Conservation (phyloP, 2,888 invertebrate genomes). For the Eilema caniola region DNA sequence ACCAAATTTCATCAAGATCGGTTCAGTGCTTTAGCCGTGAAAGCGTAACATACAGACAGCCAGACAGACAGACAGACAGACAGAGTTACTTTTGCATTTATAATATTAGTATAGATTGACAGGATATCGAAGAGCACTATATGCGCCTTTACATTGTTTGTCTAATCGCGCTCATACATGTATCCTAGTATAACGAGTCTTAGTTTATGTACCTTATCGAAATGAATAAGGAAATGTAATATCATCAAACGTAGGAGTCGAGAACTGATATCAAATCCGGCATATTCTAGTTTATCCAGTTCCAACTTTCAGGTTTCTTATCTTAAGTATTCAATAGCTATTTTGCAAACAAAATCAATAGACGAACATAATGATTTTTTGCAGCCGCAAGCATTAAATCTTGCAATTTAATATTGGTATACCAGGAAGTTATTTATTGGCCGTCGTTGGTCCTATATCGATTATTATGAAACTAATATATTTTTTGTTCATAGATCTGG, state of each 20-base stretch:
- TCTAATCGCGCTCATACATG: too few species aligned
- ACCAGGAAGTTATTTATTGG: conserved; percentile 22
- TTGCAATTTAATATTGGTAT: conserved; percentile 2
- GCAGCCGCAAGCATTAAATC: conserved; percentile 5
- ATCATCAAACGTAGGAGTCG: not conserved
- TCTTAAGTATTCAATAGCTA: conserved; percentile 1
- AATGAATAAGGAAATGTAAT: not conserved
- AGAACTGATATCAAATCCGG: not conserved
- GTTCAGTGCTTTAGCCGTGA: too few species aligned
- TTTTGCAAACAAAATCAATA: not conserved
- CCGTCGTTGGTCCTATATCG: conserved; percentile 10
- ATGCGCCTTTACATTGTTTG: too few species aligned
- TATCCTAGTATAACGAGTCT: not conserved
- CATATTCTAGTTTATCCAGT: not conserved
- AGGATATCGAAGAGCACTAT: too few species aligned
- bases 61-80: too few species aligned
- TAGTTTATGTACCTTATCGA: too few species aligned
- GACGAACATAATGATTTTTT: not conserved
- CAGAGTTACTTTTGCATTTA: too few species aligned
- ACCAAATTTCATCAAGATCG: too few species aligned
- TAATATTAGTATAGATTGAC: too few species aligned
- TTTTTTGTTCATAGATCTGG: conserved; percentile 23
- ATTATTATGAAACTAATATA: conserved; percentile 19
- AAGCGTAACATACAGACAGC: too few species aligned
- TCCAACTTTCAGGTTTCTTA: not conserved